phyloP scores from a whole-genome alignment of 1,140 invertebrate genomes.

The Diplogasteroides magnus region DNA sequence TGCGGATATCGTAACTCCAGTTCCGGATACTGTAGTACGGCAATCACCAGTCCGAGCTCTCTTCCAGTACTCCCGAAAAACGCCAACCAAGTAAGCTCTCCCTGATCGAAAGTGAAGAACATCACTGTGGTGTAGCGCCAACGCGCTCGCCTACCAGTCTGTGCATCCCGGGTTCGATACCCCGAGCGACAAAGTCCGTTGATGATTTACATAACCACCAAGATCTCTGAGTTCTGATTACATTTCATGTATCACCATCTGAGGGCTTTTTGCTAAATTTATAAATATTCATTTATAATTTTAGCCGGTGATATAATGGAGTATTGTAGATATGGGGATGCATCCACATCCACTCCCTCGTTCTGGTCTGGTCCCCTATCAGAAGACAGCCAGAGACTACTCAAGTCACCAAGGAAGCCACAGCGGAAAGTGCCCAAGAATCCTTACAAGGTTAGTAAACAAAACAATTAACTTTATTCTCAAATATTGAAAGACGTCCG shows the following conservation, averaged over 20 bases:
- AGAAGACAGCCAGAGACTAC: conserved; percentile 46
- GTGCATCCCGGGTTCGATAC: not conserved
- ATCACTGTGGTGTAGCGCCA: not conserved
- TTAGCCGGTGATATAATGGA: conserved; percentile 28
- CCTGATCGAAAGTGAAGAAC: not conserved
- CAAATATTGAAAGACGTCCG: no score
- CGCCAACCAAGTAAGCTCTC: conserved; percentile 19
- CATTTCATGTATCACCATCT: conserved; percentile 22
- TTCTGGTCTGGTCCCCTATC: conserved; percentile 50
- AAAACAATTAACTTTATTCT: no score
- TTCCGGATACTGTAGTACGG: conserved; percentile 1
- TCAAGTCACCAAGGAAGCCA: conserved; percentile 52
- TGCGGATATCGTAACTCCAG: conserved; percentile 12
- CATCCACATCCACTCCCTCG: conserved; percentile 22
- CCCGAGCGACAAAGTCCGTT: not conserved
- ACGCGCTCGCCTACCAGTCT: not conserved
- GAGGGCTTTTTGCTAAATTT: conserved; percentile 30
- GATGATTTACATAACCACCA: no score
- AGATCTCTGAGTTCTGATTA: conserved; percentile 1
- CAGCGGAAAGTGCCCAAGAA: conserved; percentile 54
- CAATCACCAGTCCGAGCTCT: conserved; percentile 16
- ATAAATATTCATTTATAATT: no score
- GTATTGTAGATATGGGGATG: conserved; percentile 8
- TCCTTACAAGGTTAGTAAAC: conserved; percentile 53
- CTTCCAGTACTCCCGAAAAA: conserved; percentile 16